Percentiles rank a stretch among this genome's conserved stretches.
These are phyloP conservation scores for Crenichthys baileyi DNA, from an alignment of 2,797 vertebrate genomes.

Conservation along the genomic window DNA sequence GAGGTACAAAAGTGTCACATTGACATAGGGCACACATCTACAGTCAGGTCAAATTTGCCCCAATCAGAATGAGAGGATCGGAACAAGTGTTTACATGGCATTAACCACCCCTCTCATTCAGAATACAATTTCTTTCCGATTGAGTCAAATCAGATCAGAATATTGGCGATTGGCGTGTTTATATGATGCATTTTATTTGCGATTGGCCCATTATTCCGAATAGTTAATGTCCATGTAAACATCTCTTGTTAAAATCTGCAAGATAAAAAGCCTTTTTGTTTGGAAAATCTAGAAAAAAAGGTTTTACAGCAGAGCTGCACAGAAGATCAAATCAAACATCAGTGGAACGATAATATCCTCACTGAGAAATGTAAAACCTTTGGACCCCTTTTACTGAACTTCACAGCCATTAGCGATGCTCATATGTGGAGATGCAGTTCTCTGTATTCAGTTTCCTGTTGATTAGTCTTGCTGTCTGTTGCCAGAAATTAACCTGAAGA, in stretches of 20 bases:
- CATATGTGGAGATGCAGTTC: slow-evolving; percentile 19
- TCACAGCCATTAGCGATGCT: background rate
- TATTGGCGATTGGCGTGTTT: too few relatives aligned
- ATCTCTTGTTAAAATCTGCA: background rate
- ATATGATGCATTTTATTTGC: too few relatives aligned
- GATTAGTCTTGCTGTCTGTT: slow-evolving; percentile 49
- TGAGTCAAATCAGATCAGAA: too few relatives aligned
- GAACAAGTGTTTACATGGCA: too few relatives aligned
- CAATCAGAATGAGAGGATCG: too few relatives aligned
- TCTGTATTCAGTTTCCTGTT: slow-evolving; percentile 36
- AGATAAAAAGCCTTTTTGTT: background rate
- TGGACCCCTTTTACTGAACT: background rate
- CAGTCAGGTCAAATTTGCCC: too few relatives aligned
- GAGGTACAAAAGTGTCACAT: too few relatives aligned
- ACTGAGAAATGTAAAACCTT: background rate
- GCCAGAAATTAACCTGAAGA: slow-evolving; percentile 47
- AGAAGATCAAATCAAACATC: background rate
- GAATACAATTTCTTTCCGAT: too few relatives aligned
- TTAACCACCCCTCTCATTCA: too few relatives aligned
- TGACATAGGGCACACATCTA: too few relatives aligned
- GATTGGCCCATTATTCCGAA: too few relatives aligned
- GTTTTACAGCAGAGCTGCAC: background rate
- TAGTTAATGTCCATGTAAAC: too few relatives aligned
- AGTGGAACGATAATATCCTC: background rate
- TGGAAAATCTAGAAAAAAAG: background rate